phyloP scores from a whole-genome alignment of 2,888 invertebrate species.

The Patella caerulea region DNA sequence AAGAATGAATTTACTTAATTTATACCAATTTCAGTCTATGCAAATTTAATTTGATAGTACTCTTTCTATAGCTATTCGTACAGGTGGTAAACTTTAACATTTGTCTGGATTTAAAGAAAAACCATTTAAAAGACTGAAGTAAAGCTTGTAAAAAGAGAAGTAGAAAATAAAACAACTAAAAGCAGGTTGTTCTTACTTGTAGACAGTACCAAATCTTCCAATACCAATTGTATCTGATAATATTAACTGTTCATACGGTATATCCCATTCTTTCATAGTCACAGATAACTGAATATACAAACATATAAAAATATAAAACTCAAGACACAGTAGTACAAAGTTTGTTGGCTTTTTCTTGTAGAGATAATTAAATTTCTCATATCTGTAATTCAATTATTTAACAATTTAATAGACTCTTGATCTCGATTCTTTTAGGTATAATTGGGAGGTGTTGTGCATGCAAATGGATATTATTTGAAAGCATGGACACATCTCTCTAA shows the following conservation, averaged over 20 bases:
- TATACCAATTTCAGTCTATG: background rate
- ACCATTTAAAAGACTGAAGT: background rate
- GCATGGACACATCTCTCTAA: too few relatives aligned
- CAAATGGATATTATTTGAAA: too few relatives aligned
- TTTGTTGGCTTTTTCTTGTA: too few relatives aligned
- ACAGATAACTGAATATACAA: constrained; percentile 59
- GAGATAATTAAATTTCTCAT: too few relatives aligned
- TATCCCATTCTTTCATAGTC: constrained; percentile 88
- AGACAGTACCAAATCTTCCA: constrained; percentile 94
- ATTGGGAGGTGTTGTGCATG: background rate
- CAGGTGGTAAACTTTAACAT: too few relatives aligned
- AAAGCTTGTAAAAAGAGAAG: background rate
- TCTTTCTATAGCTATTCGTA: too few relatives aligned
- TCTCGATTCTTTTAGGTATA: background rate
- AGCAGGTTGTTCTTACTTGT: constrained; percentile 71
- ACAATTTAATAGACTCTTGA: background rate
- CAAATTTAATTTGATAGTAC: background rate
- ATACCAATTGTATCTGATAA: constrained; percentile 90
- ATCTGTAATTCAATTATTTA: background rate
- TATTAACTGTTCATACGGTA: constrained; percentile 93
- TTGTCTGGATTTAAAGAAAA: too few relatives aligned
- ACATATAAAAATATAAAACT: background rate
- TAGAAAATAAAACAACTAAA: background rate
- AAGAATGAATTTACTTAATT: constrained; percentile 1
- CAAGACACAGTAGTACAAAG: too few relatives aligned